Percentiles rank a stretch among this genome's conserved stretches.
Conservation (phyloP, 2,113 vertebrate genomes). For the Ancistrus triradiatus region DNA sequence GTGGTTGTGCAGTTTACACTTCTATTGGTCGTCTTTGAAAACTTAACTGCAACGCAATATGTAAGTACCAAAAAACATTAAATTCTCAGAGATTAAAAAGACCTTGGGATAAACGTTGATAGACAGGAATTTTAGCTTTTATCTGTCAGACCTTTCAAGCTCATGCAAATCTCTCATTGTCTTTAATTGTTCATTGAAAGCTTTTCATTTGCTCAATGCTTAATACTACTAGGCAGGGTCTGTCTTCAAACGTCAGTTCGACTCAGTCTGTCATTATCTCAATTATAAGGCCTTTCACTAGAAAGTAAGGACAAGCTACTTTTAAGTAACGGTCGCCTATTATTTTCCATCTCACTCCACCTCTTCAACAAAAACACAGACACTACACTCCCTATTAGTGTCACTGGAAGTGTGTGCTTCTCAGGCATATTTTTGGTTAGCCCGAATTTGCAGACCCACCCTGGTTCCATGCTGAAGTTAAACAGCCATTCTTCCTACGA, state of each 20-base stretch:
- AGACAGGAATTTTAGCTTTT: neutral
- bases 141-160: slow-evolving; percentile 8
- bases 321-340: slow-evolving; percentile 67
- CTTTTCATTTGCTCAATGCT: slow-evolving; percentile 29
- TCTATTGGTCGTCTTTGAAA: slow-evolving; percentile 69
- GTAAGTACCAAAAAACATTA: slow-evolving; percentile 63
- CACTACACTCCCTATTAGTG: slow-evolving; percentile 62
- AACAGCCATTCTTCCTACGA: slow-evolving; percentile 56
- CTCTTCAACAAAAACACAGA: slow-evolving; percentile 41
- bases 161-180: slow-evolving; percentile 22
- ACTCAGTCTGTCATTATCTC: slow-evolving; percentile 49
- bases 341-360: slow-evolving; percentile 66
- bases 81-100: neutral
- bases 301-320: slow-evolving; percentile 55
- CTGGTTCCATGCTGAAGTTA: slow-evolving; percentile 62
- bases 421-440: slow-evolving; percentile 70
- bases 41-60: slow-evolving; percentile 68
- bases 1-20: slow-evolving; percentile 73
- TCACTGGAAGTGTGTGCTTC: slow-evolving; percentile 66
- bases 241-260: slow-evolving; percentile 25
- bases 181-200: slow-evolving; percentile 1
- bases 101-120: neutral
- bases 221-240: slow-evolving; percentile 20
- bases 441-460: slow-evolving; percentile 63
- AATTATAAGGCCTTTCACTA: slow-evolving; percentile 43